Base-by-base conservation (phyloP, 2,113 vertebrate genomes). In the Heptranchias perlo region DNA sequence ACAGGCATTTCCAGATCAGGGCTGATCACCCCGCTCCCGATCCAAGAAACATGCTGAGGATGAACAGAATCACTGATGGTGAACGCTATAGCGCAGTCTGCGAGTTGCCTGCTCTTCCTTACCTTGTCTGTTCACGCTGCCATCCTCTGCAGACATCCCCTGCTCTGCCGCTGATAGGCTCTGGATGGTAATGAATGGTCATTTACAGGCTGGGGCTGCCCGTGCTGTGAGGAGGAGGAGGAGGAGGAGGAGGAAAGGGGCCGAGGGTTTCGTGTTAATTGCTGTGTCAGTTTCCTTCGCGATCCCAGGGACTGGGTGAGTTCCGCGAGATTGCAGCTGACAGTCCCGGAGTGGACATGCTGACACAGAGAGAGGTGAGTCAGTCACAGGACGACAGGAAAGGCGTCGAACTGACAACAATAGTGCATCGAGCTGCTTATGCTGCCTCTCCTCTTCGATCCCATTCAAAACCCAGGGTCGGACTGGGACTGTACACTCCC, bases 121-220 rank as follows among this genome's bases (percentile, higher is more conserved):
- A 94, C 91, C 91, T 94, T 94, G 35, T 39, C 14, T 94, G 35
- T 64, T n/a, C 14, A 64, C 23, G n/a, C 3, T 94, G 35, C 18
- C 58, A 94, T 62, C 58, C 21, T 64, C 58, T 64, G 91, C 61
- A 94, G 91, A 94, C 91, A 94, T 94, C 1, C 61, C 91, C 91
- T 62, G 91, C 58, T 47, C 6, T 7, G 58, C 18, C n/a, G 35
- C 58, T 11, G 7, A 64, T 2, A n/a, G 54, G 31, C 91, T 44
- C 31, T 62, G 35, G n/a, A 64, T 94, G 58, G 61, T 14, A 39
- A 23, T 64, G 31, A 44, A 6, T 94, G 91, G 91, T 64, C 91
- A 91, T 58, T 58, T 13, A 58, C 49, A 91, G 87, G 87, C 87
- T 54, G n/a, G 39, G 44, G 18, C 82, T 23, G 67, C 31, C 82